Evolutionary conservation across 2,113 vertebrate genomes (phyloP).

Genomic region (Crotalus helleri): DNA sequence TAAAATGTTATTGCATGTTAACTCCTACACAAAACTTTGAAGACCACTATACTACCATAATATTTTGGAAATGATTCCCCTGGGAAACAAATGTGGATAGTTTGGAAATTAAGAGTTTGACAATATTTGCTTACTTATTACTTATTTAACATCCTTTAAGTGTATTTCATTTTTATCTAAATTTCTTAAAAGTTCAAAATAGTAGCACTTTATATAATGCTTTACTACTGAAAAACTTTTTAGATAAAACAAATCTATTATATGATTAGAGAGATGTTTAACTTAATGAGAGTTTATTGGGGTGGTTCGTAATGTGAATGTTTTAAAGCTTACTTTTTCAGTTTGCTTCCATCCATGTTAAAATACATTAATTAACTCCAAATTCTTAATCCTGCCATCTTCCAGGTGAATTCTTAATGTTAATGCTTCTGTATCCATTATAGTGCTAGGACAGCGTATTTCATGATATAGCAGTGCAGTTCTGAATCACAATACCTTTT

Average conservation of each 20-base stretch:
- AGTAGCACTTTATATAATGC: slow-evolving; percentile 78
- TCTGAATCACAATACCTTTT: not conserved
- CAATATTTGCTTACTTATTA: slow-evolving; percentile 43
- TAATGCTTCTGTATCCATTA: not conserved
- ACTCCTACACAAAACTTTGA: slow-evolving; percentile 5
- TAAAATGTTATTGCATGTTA: slow-evolving; percentile 17
- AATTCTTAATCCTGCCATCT: slow-evolving; percentile 43
- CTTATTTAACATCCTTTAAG: slow-evolving; percentile 55
- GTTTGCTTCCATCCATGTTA: slow-evolving; percentile 44
- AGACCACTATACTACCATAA: slow-evolving; percentile 18
- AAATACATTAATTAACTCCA: slow-evolving; percentile 21
- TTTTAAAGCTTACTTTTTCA: slow-evolving; percentile 46
- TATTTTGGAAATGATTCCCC: slow-evolving; percentile 17
- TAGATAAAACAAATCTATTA: slow-evolving; percentile 53
- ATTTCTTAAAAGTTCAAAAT: slow-evolving; percentile 67
- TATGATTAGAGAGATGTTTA: slow-evolving; percentile 51
- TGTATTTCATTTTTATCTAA: slow-evolving; percentile 27
- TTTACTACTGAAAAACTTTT: slow-evolving; percentile 75
- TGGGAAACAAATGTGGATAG: not conserved
- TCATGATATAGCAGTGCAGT: not conserved
- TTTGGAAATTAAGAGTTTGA: slow-evolving; percentile 33
- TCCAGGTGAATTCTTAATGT: not conserved
- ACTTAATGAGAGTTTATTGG: slow-evolving; percentile 52
- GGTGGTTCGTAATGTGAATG: slow-evolving; percentile 56
- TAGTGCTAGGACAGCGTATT: not conserved